Evolutionary conservation across 2,113 vertebrate species (phyloP).

Genomic region (Spheniscus mendiculus): DNA sequence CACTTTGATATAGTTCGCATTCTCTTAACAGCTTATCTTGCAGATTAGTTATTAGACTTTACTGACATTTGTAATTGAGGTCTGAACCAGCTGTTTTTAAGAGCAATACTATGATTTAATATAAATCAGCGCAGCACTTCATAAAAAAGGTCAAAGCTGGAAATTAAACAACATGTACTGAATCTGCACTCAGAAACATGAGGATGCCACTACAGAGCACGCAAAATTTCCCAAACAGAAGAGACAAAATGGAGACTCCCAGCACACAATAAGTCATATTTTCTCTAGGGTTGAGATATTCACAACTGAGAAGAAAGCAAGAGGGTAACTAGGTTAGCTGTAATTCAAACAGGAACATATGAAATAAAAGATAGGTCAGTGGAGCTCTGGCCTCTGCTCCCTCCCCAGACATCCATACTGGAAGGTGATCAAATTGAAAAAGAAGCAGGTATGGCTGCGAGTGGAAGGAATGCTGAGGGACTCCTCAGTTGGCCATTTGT

Average conservation of each 20-base stretch:
- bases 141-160: background rate
- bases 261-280: background rate
- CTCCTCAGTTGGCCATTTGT: background rate
- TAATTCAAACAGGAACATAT: background rate
- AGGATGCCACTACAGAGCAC: background rate
- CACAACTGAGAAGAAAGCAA: background rate
- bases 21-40: background rate
- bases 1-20: background rate
- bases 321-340: background rate
- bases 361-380: background rate
- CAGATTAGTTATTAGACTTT: background rate
- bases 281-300: background rate
- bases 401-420: background rate
- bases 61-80: background rate
- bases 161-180: background rate
- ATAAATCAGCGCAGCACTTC: background rate
- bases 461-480: background rate
- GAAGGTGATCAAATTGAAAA: background rate
- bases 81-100: background rate
- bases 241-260: background rate
- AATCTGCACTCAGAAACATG: background rate
- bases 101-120: background rate
- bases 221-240: background rate
- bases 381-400: background rate
- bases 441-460: background rate